These are phyloP conservation scores for Drosophila dives DNA, from an alignment of 2,888 invertebrate genomes.

Conservation along the genomic window DNA sequence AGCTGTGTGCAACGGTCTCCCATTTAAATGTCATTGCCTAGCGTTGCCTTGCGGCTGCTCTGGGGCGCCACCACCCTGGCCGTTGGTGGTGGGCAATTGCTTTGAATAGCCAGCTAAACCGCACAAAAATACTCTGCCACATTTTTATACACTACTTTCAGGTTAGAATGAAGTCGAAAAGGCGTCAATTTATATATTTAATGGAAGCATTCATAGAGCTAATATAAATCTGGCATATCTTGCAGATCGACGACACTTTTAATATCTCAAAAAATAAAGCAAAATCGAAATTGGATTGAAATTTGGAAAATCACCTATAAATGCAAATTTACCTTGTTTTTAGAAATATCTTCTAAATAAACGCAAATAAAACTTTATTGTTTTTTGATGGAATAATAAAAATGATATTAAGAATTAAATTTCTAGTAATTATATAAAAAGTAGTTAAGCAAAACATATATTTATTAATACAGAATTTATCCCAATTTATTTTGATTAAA, in stretches of 20 bases:
- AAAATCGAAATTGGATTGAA: background rate
- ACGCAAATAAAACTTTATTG: background rate
- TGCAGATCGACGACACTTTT: background rate
- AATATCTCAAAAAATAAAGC: background rate
- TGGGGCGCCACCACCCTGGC: conserved; percentile 25
- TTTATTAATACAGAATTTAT: background rate
- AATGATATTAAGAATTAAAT: background rate
- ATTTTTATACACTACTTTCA: conserved; percentile 4
- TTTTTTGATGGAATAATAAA: background rate
- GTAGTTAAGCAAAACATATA: background rate
- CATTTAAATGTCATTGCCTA: conserved; percentile 55
- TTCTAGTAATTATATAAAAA: background rate
- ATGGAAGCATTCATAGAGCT: background rate
- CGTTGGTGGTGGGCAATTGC: conserved; percentile 23
- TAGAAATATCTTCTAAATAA: background rate
- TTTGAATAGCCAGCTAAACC: conserved; percentile 38
- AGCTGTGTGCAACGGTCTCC: conserved; percentile 14
- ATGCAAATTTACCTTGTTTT: background rate
- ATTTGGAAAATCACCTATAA: background rate
- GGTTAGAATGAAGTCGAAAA: background rate
- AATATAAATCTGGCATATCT: background rate
- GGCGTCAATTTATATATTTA: background rate
- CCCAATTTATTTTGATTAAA: background rate
- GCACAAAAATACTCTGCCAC: conserved; percentile 45
- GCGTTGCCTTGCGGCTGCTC: conserved; percentile 30